These are phyloP conservation scores for Silurus aristotelis DNA, from an alignment of 2,797 vertebrate genomes.

Conservation along the genomic window DNA sequence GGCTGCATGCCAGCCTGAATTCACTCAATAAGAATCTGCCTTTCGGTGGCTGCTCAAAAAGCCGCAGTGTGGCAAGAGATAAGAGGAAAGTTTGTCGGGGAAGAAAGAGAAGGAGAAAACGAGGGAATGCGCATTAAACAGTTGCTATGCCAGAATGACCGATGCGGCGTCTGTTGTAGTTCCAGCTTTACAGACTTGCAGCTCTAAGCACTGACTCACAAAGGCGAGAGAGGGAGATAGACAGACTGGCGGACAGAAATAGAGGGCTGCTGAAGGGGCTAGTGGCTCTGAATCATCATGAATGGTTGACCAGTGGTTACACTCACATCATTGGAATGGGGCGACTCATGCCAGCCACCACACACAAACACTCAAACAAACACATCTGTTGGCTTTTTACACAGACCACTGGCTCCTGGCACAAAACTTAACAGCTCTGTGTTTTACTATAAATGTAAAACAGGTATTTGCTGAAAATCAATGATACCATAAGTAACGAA, in stretches of 20 bases:
- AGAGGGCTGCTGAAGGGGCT: constrained; percentile 32
- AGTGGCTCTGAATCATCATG: constrained; percentile 66
- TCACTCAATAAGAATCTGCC: constrained; percentile 56
- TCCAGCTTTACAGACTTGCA: constrained; percentile 49
- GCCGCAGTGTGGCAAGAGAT: constrained; percentile 40
- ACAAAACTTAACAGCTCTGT: neutral
- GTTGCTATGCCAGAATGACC: constrained; percentile 61
- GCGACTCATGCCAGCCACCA: constrained; percentile 58
- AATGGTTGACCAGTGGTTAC: constrained; percentile 53
- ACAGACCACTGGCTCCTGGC: neutral
- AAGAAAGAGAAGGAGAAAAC: constrained; percentile 45
- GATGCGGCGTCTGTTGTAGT: constrained; percentile 53
- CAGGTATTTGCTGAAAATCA: neutral
- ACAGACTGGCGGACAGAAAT: constrained; percentile 10
- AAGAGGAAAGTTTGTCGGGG: constrained; percentile 40
- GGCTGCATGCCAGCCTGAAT: constrained; percentile 50
- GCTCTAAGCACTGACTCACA: constrained; percentile 15
- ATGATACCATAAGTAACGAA: neutral
- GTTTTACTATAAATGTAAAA: neutral
- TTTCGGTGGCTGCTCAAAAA: constrained; percentile 57
- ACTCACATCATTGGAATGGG: constrained; percentile 71
- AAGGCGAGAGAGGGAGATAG: constrained; percentile 7
- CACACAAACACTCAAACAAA: constrained; percentile 21
- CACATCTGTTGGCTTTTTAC: constrained; percentile 9
- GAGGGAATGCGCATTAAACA: constrained; percentile 53